phyloP scores from a whole-genome alignment of 2,888 invertebrate genomes.

The Cancer borealis region DNA sequence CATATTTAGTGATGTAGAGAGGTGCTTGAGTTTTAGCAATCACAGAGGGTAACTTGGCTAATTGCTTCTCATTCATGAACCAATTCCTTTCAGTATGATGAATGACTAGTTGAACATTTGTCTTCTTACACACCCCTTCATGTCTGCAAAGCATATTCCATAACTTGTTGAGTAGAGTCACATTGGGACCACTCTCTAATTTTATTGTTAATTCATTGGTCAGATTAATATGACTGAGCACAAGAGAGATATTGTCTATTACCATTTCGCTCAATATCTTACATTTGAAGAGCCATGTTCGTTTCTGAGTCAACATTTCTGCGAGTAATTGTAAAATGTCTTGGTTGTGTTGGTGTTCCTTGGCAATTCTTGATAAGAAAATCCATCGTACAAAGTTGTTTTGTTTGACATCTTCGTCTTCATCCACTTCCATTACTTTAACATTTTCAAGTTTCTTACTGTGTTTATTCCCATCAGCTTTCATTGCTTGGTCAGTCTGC shows the following conservation, averaged over 20 bases:
- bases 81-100: neutral
- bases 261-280: slow-evolving; percentile 41
- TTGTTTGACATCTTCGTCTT: neutral
- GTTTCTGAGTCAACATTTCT: slow-evolving; percentile 43
- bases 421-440: neutral
- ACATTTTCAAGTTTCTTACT: neutral
- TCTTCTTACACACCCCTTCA: neutral
- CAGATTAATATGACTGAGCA: slow-evolving; percentile 7
- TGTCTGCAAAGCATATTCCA: slow-evolving; percentile 45
- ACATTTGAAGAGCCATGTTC: slow-evolving; percentile 57
- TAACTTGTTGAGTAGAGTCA: neutral
- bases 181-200: slow-evolving; percentile 51
- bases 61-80: neutral
- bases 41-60: neutral
- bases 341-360: slow-evolving; percentile 41
- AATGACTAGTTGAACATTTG: slow-evolving; percentile 44
- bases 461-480: neutral
- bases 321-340: slow-evolving; percentile 36
- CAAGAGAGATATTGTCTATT: slow-evolving; percentile 8
- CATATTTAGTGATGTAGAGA: slow-evolving; percentile 57
- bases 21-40: neutral
- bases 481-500: neutral
- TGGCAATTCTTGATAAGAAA: slow-evolving; percentile 53
- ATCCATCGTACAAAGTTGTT: slow-evolving; percentile 53
- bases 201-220: slow-evolving; percentile 30